Base-by-base conservation (phyloP, 2,888 invertebrate genomes). In the Synergus umbraculus region DNA sequence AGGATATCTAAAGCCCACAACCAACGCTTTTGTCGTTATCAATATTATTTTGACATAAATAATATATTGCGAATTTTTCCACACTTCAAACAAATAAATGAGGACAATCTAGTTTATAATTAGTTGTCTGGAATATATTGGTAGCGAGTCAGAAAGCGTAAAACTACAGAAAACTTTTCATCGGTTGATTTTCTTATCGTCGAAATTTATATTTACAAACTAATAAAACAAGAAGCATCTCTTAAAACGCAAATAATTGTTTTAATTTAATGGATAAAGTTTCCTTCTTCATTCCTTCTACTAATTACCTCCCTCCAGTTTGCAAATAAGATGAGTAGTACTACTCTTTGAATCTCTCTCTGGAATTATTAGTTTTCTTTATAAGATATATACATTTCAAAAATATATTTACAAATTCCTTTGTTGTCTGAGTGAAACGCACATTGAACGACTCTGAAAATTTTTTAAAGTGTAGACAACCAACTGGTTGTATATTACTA, bases 271-370 rank as follows among this genome's bases (percentile, higher is more conserved):
- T 66, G 44, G 43, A 66, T 44, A 44, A 66, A 66, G 44, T 66
- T 66, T 66, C 12, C 12, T 43, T 66, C 37, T 65, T 65, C 44
- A 44, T 66, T 66, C 12, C 66, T 18, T 18, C 66, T 12, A 18
- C 44, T 66, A 66, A 66, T 66, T 66, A 44, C 22, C 22, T 66
- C 12, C 13, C n/a, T n/a, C n/a, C 43, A 18, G 43, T 2, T 44
- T 66, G 18, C 22, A 66, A 66, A 44, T 66, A 12, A 22, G 22
- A 12, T 12, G 66, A 4, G 13, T 44, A 13, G 43, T 66, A 66
- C 43, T 43, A 44, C 18, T 43, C 22, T 46, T 29, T 29, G 49
- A 77, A 73, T 63, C 54, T 60, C 67, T 22, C 54, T 76, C 66
- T 58, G 76, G 49, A 67, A 79, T 49, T 49, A 13, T 37, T 60